phyloP scores from a whole-genome alignment of 2,888 invertebrate genomes.

The Ferdinandea cuprea region DNA sequence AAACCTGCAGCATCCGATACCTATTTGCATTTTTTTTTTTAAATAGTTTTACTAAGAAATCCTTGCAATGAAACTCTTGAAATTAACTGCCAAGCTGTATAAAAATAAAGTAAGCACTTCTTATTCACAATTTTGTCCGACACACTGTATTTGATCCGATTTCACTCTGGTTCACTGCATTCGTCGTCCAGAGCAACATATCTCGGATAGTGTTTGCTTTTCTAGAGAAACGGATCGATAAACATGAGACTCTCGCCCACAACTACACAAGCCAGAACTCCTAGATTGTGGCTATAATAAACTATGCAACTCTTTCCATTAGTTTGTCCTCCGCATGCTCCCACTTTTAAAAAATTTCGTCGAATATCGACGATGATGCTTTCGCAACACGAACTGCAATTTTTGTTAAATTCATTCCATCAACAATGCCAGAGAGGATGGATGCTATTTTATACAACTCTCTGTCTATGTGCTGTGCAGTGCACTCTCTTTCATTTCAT shows the following conservation, averaged over 20 bases:
- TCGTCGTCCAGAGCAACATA: background rate
- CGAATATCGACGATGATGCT: slow-evolving; percentile 38
- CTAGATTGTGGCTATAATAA: slow-evolving; percentile 33
- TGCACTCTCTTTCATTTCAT: no score
- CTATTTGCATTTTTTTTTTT: no score
- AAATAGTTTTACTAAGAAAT: no score
- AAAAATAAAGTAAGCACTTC: no score
- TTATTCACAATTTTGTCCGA: background rate
- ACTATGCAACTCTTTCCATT: slow-evolving; percentile 27
- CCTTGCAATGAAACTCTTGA: no score
- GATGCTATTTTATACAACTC: background rate
- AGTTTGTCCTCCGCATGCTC: slow-evolving; percentile 14
- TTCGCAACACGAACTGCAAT: slow-evolving; percentile 42
- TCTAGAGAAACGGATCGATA: slow-evolving; percentile 34
- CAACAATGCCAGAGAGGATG: background rate
- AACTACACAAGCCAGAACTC: slow-evolving; percentile 5
- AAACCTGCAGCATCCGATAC: no score
- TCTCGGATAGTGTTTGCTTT: slow-evolving; percentile 19
- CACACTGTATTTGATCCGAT: background rate
- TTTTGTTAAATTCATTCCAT: slow-evolving; percentile 46
- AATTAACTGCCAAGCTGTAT: no score
- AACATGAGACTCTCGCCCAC: slow-evolving; percentile 28
- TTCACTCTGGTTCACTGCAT: slow-evolving; percentile 14
- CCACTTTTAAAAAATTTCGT: slow-evolving; percentile 21
- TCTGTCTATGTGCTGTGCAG: background rate